A percentile compares a stretch with the other conserved stretches of the same genome.
These are phyloP conservation scores for Arnoldichthys spilopterus DNA, from an alignment of 2,797 vertebrate genomes.

Conservation along the genomic window DNA sequence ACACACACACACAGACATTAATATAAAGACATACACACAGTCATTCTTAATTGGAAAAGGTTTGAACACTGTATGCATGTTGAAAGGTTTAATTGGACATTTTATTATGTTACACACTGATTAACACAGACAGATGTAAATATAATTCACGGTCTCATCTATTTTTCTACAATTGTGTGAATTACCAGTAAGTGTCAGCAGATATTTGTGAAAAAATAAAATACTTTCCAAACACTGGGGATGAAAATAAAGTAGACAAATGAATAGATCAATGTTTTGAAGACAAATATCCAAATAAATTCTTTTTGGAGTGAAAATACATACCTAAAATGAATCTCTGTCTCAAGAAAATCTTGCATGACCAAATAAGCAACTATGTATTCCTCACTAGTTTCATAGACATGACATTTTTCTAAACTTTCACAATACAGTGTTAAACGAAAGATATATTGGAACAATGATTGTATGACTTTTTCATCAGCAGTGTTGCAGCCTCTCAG, in stretches of 20 bases:
- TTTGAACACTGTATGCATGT: slow-evolving; percentile 68
- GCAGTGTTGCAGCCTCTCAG: slow-evolving; percentile 21
- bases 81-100: slow-evolving; percentile 49
- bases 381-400: no score
- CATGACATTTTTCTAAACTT: no score
- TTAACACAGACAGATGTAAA: slow-evolving; percentile 57
- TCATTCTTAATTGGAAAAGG: slow-evolving; percentile 43
- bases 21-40: slow-evolving; percentile 8
- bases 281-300: neutral
- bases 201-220: neutral
- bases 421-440: no score
- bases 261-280: slow-evolving; percentile 19
- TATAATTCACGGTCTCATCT: slow-evolving; percentile 55
- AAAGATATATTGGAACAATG: slow-evolving; percentile 64
- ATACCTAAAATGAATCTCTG: neutral
- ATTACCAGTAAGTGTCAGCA: slow-evolving; percentile 3
- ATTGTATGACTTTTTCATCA: slow-evolving; percentile 58
- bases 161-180: slow-evolving; percentile 56
- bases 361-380: slow-evolving; percentile 21
- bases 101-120: slow-evolving; percentile 56
- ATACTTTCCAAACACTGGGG: slow-evolving; percentile 15
- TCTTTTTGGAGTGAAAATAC: neutral
- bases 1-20: slow-evolving; percentile 8
- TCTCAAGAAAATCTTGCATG: neutral
- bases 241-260: slow-evolving; percentile 20